A percentile compares a stretch with the other conserved stretches of the same genome.
These are phyloP conservation scores for Rhyacichthys aspro DNA, from an alignment of 2,797 vertebrate genomes.

Conservation along the genomic window DNA sequence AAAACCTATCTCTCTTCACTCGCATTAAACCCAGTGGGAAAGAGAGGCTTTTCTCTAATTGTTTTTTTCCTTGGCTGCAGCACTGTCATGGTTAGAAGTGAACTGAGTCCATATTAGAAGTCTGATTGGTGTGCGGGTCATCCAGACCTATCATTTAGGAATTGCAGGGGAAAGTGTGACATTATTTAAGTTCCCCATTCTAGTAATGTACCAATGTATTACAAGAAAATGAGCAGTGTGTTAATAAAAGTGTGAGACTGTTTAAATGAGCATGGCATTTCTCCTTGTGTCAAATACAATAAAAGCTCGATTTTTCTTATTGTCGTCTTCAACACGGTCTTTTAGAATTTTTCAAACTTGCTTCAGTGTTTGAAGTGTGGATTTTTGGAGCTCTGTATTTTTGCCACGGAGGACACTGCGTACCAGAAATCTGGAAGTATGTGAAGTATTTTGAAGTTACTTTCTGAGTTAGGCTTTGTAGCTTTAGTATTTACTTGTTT, in stretches of 20 bases:
- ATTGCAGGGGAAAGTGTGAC: constrained; percentile 17
- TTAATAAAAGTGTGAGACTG: constrained; percentile 19
- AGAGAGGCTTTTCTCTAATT: constrained; percentile 75
- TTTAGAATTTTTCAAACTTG: neutral
- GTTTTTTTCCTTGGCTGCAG: constrained; percentile 78
- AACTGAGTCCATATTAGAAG: constrained; percentile 51
- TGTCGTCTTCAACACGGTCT: neutral
- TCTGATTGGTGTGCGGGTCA: constrained; percentile 56
- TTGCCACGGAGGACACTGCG: neutral
- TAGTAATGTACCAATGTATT: neutral
- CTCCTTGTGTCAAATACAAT: neutral
- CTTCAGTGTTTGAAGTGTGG: neutral
- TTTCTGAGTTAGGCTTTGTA: too few species aligned
- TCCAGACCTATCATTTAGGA: constrained; percentile 55
- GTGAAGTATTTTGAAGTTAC: too few species aligned
- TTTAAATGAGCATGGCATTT: neutral
- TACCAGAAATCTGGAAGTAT: too few species aligned
- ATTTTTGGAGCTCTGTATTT: neutral
- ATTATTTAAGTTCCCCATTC: constrained; percentile 19
- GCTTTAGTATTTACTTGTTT: too few species aligned
- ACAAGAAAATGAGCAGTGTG: constrained; percentile 6
- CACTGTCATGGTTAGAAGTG: constrained; percentile 62
- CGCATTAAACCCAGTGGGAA: constrained; percentile 71
- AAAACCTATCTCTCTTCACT: constrained; percentile 77
- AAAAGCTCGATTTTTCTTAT: neutral